A percentile compares a stretch with the other conserved stretches of the same genome.
These are phyloP conservation scores for Leptodactylus fuscus DNA, from an alignment of 2,113 vertebrate genomes.

Conservation along the genomic window DNA sequence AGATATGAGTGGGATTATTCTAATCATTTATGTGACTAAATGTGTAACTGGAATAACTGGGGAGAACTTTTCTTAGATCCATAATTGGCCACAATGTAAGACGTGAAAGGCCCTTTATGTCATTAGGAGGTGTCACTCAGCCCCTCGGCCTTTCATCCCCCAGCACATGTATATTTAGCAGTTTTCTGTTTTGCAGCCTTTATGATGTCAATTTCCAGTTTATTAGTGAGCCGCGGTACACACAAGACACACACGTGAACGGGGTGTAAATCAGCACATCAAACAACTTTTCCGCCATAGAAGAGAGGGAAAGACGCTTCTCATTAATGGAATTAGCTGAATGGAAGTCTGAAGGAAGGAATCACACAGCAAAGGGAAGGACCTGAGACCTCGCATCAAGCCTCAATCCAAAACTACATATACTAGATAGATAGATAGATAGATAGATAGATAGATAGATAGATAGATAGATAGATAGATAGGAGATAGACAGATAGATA, in stretches of 20 bases:
- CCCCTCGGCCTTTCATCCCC: slow-evolving; percentile 33
- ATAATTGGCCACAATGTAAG: slow-evolving; percentile 44
- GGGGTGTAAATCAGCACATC: slow-evolving; percentile 51
- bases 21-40: background rate
- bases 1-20: background rate
- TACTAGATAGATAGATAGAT: too few species aligned
- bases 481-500: too few species aligned
- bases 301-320: background rate
- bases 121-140: slow-evolving; percentile 46
- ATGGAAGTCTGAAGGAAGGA: background rate
- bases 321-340: slow-evolving; percentile 48
- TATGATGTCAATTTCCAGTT: slow-evolving; percentile 26
- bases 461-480: too few species aligned
- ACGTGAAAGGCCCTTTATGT: slow-evolving; percentile 34
- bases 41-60: background rate
- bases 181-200: slow-evolving; percentile 37
- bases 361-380: background rate
- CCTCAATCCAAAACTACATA: too few species aligned
- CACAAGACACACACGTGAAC: slow-evolving; percentile 49
- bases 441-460: too few species aligned
- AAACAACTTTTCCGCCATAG: slow-evolving; percentile 23
- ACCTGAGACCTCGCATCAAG: too few species aligned
- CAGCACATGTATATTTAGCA: slow-evolving; percentile 49
- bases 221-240: slow-evolving; percentile 32
- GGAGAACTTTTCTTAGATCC: slow-evolving; percentile 26